Percentiles rank a stretch among this genome's conserved stretches.
phyloP scores from a whole-genome alignment of 1,140 invertebrate genomes.

The Neuroterus valhalla region DNA sequence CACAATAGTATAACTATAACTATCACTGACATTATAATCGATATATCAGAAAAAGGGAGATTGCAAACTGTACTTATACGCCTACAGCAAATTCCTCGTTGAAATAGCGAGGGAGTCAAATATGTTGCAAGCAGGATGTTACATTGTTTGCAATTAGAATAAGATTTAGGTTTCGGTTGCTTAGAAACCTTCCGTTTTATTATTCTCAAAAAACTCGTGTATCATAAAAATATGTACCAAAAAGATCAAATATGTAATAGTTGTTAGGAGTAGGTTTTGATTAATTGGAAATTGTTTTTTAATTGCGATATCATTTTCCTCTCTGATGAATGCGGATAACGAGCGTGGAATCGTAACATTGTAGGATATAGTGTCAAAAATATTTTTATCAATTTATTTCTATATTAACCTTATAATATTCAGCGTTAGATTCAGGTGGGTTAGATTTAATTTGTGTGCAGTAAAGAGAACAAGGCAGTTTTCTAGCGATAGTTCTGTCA shows the following conservation, averaged over 20 bases:
- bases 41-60: conserved; percentile 10
- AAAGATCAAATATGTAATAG: too few species aligned
- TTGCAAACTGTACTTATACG: conserved; percentile 9
- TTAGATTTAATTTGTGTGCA: neutral
- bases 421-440: too few species aligned
- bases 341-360: too few species aligned
- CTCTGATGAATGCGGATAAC: too few species aligned
- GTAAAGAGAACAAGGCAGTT: conserved; percentile 6
- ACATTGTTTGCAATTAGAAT: conserved; percentile 24
- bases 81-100: conserved; percentile 22
- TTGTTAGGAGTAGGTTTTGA: too few species aligned
- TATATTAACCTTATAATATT: too few species aligned
- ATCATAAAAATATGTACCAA: neutral
- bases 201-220: neutral
- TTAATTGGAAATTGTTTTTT: too few species aligned
- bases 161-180: neutral
- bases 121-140: conserved; percentile 20
- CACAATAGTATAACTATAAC: neutral
- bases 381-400: too few species aligned
- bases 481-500: conserved; percentile 11
- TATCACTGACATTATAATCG: neutral
- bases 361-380: too few species aligned
- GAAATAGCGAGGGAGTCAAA: conserved; percentile 23
- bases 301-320: too few species aligned
- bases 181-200: neutral